Base-by-base conservation (phyloP, 2,797 vertebrate species). In the Anguilla obscura region DNA sequence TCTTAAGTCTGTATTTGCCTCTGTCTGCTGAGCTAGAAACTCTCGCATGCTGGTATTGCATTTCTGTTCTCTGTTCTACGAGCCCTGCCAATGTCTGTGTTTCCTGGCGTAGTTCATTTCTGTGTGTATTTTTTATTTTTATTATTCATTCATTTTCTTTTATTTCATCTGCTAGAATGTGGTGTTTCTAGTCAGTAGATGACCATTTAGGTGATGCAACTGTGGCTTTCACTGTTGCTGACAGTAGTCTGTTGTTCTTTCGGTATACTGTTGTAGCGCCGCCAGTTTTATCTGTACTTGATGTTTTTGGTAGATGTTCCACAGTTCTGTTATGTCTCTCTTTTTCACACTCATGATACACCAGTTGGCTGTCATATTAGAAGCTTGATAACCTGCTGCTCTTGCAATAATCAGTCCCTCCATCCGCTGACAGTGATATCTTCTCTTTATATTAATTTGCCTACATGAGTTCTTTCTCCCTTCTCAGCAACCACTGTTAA, bases 321-420 rank as follows among this genome's bases (percentile, higher is more conserved):
- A 88, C 84, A 69, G 85, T 93, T 91, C 92, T 93, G 89, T 90
- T 92, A 89, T 94, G 94, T 96, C 93, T 96, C 95, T 95, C 92
- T 95, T 95, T 96, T 93, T 94, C 94, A 94, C 92, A 79, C 27
- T 89, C 90, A 87, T 88, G 89, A 40, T 40, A 76, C 74, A 40
- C 14, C 88, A 90, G 89, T 89, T 89, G 2, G 33, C 74, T 40
- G 33, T 33, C 12, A 40, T 14, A 8, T 76, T 76, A 36, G 36
- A 40, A 14, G 12, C 74, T 76, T 76, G 33, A 16, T 40, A 40
- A 40, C 69, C 90, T 86, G 66, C 54, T 24, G 24, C 54, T 33
- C 14, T 33, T 88, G 3, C 27, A 74, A 36, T 30, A 86, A 69
- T 63, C 63, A 86, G 86, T 87, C 74, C 85, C 84, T 90, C 87